Evolutionary conservation across 1,140 invertebrate species (phyloP).

Genomic region (Asobara japonica): DNA sequence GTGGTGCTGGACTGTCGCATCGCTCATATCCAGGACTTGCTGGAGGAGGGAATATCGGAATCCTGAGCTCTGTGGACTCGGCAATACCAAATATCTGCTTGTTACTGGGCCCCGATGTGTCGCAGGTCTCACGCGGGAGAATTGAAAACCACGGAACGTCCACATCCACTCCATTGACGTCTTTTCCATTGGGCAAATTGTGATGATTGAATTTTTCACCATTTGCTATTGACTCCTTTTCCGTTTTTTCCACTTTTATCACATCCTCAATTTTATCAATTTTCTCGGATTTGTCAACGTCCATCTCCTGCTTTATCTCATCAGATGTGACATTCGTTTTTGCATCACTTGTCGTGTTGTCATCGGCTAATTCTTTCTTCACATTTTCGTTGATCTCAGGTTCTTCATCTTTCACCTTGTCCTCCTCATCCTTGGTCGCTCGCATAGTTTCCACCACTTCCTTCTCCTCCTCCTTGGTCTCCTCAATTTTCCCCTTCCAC

Average conservation of each 20-base stretch:
- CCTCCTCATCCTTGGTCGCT: slow-evolving; percentile 62
- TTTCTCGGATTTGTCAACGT: no score
- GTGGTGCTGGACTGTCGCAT: slow-evolving; percentile 79
- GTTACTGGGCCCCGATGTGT: slow-evolving; percentile 65
- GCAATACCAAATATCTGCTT: slow-evolving; percentile 64
- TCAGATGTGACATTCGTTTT: slow-evolving; percentile 60
- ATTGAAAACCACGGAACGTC: slow-evolving; percentile 73
- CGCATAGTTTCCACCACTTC: slow-evolving; percentile 67
- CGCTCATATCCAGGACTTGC: slow-evolving; percentile 72
- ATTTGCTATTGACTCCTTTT: slow-evolving; percentile 59
- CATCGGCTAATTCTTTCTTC: slow-evolving; percentile 54
- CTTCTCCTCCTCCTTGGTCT: slow-evolving; percentile 59
- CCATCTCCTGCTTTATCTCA: slow-evolving; percentile 65
- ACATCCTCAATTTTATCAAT: slow-evolving; percentile 53
- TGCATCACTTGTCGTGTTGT: slow-evolving; percentile 56
- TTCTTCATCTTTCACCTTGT: slow-evolving; percentile 64
- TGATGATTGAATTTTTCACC: slow-evolving; percentile 64
- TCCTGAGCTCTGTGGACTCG: slow-evolving; percentile 69
- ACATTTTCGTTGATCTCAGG: slow-evolving; percentile 15
- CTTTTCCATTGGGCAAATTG: slow-evolving; percentile 62
- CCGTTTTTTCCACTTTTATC: slow-evolving; percentile 48
- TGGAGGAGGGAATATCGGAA: slow-evolving; percentile 72
- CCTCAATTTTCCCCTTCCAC: slow-evolving; percentile 58
- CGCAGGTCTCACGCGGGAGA: slow-evolving; percentile 73
- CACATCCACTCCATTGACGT: slow-evolving; percentile 55